Percentiles rank a stretch among this genome's conserved stretches.
phyloP scores from a whole-genome alignment of 1,140 invertebrate genomes.

The Aplysia californica region DNA sequence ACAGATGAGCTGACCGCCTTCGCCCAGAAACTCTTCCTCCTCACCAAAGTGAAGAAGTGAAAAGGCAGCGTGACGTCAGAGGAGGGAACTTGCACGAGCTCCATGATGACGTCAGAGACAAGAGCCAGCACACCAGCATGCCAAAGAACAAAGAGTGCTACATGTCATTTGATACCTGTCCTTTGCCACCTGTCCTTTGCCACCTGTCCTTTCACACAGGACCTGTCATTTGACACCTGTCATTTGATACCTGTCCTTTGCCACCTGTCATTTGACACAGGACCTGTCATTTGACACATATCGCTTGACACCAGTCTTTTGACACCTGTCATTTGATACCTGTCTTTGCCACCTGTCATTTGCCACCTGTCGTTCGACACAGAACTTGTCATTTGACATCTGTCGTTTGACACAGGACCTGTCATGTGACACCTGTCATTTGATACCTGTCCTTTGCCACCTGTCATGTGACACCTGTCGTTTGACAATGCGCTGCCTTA shows the following conservation, averaged over 20 bases:
- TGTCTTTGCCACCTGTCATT: neutral
- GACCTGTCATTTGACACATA: neutral
- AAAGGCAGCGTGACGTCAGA: neutral
- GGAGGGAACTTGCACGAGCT: neutral
- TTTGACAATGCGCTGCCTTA: too few relatives aligned
- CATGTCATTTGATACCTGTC: neutral
- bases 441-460: too few relatives aligned
- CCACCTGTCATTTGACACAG: neutral
- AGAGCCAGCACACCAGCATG: neutral
- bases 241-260: neutral
- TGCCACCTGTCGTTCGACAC: neutral
- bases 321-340: neutral
- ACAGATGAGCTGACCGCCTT: neutral
- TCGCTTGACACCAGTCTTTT: too few relatives aligned
- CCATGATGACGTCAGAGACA: neutral
- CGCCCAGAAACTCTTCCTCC: constrained; percentile 12
- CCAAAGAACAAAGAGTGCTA: neutral
- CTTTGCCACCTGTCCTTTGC: neutral
- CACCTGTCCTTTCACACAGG: neutral
- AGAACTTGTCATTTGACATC: neutral
- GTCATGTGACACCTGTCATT: neutral
- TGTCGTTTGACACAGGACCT: neutral
- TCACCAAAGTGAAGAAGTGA: constrained; percentile 24
- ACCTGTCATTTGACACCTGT: neutral
- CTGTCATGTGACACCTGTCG: neutral